Evolutionary conservation across 2,797 vertebrate species (phyloP).

Genomic region (Vultur gryphus): DNA sequence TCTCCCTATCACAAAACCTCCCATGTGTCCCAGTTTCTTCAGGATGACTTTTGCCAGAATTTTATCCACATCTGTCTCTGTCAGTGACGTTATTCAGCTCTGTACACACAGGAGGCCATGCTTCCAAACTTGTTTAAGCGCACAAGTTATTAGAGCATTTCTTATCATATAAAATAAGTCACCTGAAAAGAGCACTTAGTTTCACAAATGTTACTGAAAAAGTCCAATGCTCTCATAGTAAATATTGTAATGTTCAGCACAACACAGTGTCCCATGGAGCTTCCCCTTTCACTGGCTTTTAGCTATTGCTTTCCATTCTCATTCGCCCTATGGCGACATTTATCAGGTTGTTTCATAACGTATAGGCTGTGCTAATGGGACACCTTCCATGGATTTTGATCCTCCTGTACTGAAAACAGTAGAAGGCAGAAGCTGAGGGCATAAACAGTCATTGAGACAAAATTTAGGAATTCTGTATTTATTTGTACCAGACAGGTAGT

Average conservation of each 20-base stretch:
- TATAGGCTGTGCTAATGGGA: neutral
- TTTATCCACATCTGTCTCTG: neutral
- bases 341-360: neutral
- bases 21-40: neutral
- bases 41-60: neutral
- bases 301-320: neutral
- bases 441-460: neutral
- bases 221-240: neutral
- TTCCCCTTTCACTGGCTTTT: neutral
- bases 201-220: neutral
- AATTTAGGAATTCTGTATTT: neutral
- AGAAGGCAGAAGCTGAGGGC: neutral
- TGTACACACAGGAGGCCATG: neutral
- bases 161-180: neutral
- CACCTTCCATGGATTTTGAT: neutral
- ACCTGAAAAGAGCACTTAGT: slow-evolving; percentile 1
- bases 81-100: neutral
- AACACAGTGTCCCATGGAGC: neutral
- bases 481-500: neutral
- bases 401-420: neutral
- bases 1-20: neutral
- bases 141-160: neutral
- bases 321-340: neutral
- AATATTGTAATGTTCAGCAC: neutral
- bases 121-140: neutral